Evolutionary conservation across 2,113 vertebrate species (phyloP).

Genomic region (Polypterus senegalus): DNA sequence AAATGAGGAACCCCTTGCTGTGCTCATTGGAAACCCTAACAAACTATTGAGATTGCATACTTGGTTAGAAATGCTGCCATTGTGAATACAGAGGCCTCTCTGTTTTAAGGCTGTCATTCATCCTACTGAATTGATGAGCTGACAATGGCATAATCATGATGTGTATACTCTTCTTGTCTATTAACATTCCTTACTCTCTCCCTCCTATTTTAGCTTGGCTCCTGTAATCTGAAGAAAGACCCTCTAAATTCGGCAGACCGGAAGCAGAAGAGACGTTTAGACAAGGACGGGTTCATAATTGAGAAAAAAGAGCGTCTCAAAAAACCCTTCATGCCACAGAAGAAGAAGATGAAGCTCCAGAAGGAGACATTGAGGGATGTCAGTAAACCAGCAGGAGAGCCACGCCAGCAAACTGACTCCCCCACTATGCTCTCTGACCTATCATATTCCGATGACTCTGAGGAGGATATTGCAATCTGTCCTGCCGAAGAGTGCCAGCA

Average conservation of each 20-base stretch:
- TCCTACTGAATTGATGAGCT: no score
- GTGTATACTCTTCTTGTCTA: no score
- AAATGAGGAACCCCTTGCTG: no score
- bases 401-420: slow-evolving; percentile 47
- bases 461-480: slow-evolving; percentile 82
- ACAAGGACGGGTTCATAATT: slow-evolving; percentile 46
- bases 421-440: slow-evolving; percentile 62
- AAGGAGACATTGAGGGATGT: slow-evolving; percentile 48
- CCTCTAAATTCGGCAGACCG: slow-evolving; percentile 51
- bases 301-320: slow-evolving; percentile 57
- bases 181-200: no score
- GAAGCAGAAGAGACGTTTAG: slow-evolving; percentile 70
- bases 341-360: slow-evolving; percentile 67
- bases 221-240: slow-evolving; percentile 53
- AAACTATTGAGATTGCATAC: no score
- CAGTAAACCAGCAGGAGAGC: slow-evolving; percentile 45
- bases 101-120: no score
- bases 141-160: no score
- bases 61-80: no score
- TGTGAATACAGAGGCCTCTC: no score
- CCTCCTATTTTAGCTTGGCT: neutral
- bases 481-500: slow-evolving; percentile 80
- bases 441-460: slow-evolving; percentile 79
- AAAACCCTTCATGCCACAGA: slow-evolving; percentile 57
- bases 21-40: no score